Evolutionary conservation across 2,888 invertebrate genomes (phyloP).

Genomic region (Drosophila dives): DNA sequence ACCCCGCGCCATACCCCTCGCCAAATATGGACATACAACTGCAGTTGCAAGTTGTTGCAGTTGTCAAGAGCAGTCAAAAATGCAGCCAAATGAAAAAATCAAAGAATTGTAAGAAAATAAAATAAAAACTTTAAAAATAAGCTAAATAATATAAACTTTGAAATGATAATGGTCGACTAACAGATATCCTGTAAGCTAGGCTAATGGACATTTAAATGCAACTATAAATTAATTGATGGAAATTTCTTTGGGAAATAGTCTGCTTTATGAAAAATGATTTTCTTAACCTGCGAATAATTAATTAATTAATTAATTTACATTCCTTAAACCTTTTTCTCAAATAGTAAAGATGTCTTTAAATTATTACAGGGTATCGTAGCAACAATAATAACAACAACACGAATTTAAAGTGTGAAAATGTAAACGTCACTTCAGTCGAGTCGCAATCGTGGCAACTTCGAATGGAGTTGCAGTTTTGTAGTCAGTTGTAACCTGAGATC

Average conservation of each 20-base stretch:
- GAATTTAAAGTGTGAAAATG: constrained; percentile 63
- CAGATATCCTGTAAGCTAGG: constrained; percentile 7
- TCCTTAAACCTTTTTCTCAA: not conserved
- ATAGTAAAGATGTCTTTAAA: not conserved
- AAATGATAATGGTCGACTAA: not conserved
- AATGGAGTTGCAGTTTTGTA: constrained; percentile 22
- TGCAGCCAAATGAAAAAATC: constrained; percentile 35
- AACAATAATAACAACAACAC: not conserved
- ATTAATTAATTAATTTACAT: not conserved
- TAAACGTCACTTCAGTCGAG: constrained; percentile 52
- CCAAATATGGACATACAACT: constrained; percentile 58
- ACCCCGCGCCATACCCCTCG: not conserved
- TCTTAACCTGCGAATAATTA: not conserved
- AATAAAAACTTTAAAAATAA: constrained; percentile 26
- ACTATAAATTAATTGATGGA: not conserved
- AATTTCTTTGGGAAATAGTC: not conserved
- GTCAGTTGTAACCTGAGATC: constrained; percentile 26
- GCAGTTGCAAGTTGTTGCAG: constrained; percentile 35
- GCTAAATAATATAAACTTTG: constrained; percentile 2
- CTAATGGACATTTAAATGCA: not conserved
- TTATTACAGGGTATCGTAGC: constrained; percentile 23
- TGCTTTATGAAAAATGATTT: not conserved
- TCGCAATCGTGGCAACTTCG: constrained; percentile 32
- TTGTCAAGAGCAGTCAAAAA: constrained; percentile 66
- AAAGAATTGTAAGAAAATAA: constrained; percentile 52